Base-by-base conservation (phyloP, 2,113 vertebrate genomes). In the Diphyllodes magnificus region DNA sequence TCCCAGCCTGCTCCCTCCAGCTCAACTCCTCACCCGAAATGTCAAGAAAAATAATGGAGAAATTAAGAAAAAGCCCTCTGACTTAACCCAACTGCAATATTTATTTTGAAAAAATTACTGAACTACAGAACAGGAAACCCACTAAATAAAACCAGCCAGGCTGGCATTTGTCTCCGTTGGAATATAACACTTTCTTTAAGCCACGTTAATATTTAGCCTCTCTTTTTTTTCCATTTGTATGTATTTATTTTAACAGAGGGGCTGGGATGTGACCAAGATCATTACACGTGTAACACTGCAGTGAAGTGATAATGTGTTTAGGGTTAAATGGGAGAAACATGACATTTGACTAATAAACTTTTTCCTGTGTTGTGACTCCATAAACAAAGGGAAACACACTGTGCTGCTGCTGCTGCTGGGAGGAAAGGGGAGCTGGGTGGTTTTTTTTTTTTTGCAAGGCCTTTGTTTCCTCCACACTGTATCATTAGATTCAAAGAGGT, bases 31-130 rank as follows among this genome's bases (percentile, higher is more conserved):
- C 84, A 92, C 57, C 91, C 57, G 0, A 86, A 91, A 88, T 37
- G 66, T 88, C 72, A 81, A 82, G 72, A 90, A 96, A 97, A 95
- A 91, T 81, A 88, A 86, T 70, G 73, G 50, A 49, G 86, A 95
- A 96, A 93, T 89, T 77, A 92, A 60, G 51, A 84, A 89, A 86
- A 82, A 97, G 51, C 86, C 78, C 91, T 91, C 73, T 80, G 82
- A 91, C 87, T 89, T 96, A 97, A 98, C 93, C 95, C 73, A 92
- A 97, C 86, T 95, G 92, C 77, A 92, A 79, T 94, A 96, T 97
- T 97, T 97, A 95, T 97, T 98, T 97, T 97, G 91, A 94, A 96
- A 97, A 95, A 97, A 78, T 88, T 95, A 97, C 93, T 96, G 94
- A 97, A 90, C 97, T 96, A 96, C 57, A 89, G 82, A 92, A 75